Conservation (phyloP, 2,797 vertebrate species). For the Halcyon leucocephala region DNA sequence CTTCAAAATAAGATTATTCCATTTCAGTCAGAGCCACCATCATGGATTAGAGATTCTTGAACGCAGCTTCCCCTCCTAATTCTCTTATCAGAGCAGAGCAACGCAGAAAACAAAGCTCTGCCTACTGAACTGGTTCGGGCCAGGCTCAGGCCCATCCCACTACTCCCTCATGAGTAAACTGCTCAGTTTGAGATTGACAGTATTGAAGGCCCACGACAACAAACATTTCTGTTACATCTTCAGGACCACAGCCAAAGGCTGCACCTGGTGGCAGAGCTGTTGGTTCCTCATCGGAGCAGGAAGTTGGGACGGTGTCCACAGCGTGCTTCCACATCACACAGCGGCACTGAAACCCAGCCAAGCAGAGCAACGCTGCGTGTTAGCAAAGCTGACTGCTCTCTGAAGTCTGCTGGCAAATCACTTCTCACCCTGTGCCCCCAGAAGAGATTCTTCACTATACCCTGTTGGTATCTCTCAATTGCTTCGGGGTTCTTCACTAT, state of each 20-base stretch:
- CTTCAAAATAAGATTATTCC: constrained; percentile 41
- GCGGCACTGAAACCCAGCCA: background rate
- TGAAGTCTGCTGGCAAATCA: background rate
- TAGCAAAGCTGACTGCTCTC: background rate
- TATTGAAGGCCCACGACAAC: fast-evolving
- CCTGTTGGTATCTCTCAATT: background rate
- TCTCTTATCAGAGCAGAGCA: background rate
- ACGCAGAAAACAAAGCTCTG: background rate
- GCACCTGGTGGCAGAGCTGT: constrained; percentile 16
- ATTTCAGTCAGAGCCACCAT: constrained; percentile 5
- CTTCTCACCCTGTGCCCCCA: background rate
- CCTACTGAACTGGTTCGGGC: background rate
- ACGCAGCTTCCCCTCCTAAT: background rate
- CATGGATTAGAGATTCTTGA: background rate
- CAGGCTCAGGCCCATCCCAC: background rate
- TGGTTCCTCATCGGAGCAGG: background rate
- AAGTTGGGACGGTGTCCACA: background rate
- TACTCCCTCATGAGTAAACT: fast-evolving
- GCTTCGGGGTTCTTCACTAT: background rate
- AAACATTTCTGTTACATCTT: background rate
- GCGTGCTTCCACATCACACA: background rate
- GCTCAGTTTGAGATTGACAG: background rate
- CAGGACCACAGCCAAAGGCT: background rate
- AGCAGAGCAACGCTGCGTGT: fast-evolving
- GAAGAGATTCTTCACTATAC: background rate